Conservation (phyloP, 1,140 invertebrate species). For the Aphis craccivora region DNA sequence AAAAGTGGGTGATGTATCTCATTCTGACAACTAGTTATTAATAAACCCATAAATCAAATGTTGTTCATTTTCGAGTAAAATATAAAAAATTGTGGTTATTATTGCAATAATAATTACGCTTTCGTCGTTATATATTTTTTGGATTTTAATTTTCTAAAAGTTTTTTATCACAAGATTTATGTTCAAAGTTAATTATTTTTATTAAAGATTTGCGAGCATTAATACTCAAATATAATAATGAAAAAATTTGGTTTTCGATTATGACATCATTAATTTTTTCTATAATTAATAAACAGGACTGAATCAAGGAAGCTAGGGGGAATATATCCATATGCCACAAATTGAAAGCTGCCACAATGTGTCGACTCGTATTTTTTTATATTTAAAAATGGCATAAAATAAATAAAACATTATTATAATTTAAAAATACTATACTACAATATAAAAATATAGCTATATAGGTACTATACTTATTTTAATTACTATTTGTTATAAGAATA, state of each 20-base stretch:
- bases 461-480: too few species aligned
- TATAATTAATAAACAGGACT: not conserved
- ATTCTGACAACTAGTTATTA: not conserved
- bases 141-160: not conserved
- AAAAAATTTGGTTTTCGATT: not conserved
- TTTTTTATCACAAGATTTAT: not conserved
- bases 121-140: not conserved
- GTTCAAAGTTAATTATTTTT: not conserved
- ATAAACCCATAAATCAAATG: slow-evolving; percentile 21
- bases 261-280: not conserved
- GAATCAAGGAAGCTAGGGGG: too few species aligned
- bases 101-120: not conserved
- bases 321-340: too few species aligned
- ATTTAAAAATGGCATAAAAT: too few species aligned
- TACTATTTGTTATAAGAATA: too few species aligned
- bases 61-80: not conserved
- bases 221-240: not conserved
- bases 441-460: too few species aligned
- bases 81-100: not conserved
- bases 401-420: too few species aligned
- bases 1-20: not conserved
- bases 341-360: too few species aligned
- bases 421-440: too few species aligned
- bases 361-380: too few species aligned
- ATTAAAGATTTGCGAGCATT: not conserved